Percentiles rank a stretch among this genome's conserved stretches.
Conservation (phyloP, 1,140 invertebrate species). For the Hormaphis cornu region DNA sequence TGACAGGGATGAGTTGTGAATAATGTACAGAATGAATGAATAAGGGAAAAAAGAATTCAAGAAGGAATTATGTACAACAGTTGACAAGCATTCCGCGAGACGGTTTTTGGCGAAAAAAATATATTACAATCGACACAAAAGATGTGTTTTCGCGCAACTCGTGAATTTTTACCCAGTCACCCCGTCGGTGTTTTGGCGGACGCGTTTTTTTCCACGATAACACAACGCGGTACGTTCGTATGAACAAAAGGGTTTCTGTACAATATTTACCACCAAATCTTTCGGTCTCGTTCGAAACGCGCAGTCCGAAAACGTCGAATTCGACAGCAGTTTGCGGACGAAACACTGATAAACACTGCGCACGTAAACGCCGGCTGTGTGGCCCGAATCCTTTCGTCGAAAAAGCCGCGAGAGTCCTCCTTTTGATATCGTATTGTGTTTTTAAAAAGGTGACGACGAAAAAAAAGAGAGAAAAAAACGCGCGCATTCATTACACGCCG, state of each 20-base stretch:
- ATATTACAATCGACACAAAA: too few species aligned
- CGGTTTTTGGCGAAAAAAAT: constrained; percentile 8
- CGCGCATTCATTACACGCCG: background rate
- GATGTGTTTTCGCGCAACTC: too few species aligned
- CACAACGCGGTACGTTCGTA: too few species aligned
- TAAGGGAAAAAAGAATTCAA: background rate
- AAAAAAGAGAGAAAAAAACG: background rate
- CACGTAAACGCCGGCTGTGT: background rate
- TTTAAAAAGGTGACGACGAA: constrained; percentile 26
- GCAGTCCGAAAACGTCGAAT: too few species aligned
- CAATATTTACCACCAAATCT: too few species aligned
- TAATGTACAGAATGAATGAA: background rate
- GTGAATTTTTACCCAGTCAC: too few species aligned
- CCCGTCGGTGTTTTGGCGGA: background rate
- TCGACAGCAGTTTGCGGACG: too few species aligned
- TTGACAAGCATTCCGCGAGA: constrained; percentile 12
- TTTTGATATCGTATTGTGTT: too few species aligned
- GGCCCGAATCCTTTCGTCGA: constrained; percentile 17
- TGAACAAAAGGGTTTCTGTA: too few species aligned
- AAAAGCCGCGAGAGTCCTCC: constrained; percentile 18
- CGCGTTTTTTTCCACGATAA: too few species aligned
- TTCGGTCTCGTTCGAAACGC: too few species aligned
- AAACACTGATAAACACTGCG: too few species aligned
- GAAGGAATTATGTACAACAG: constrained; percentile 23
- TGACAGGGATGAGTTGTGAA: background rate